Percentiles rank a stretch among this genome's conserved stretches.
Evolutionary conservation across 2,888 invertebrate genomes (phyloP).

Genomic region (Cephus nigrinus): DNA sequence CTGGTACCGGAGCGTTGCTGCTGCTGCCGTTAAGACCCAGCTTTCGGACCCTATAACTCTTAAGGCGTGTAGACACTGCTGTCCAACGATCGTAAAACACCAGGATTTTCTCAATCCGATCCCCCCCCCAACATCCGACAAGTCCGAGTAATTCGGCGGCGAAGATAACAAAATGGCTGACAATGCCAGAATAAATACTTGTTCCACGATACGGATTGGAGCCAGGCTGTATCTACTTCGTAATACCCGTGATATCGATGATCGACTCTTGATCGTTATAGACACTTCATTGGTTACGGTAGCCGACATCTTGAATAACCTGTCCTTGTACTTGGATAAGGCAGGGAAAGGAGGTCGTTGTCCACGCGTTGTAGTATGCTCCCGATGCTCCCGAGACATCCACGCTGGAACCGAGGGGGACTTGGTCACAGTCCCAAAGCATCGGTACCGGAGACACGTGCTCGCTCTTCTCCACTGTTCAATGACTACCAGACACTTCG

Average conservation of each 20-base stretch:
- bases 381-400: background rate
- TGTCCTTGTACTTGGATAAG: background rate
- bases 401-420: background rate
- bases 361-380: background rate
- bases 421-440: background rate
- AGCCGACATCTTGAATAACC: background rate
- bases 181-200: background rate
- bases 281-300: background rate
- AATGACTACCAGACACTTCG: background rate
- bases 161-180: background rate
- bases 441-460: background rate
- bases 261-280: background rate
- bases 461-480: background rate
- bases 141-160: background rate
- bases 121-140: background rate
- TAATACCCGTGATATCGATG: background rate
- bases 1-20: constrained; percentile 25
- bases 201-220: background rate
- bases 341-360: background rate
- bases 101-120: constrained; percentile 34
- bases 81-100: constrained; percentile 37
- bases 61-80: constrained; percentile 13
- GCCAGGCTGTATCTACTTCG: background rate
- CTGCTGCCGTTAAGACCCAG: constrained; percentile 26
- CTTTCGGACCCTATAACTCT: constrained; percentile 18